Base-by-base conservation (phyloP, 1,140 invertebrate genomes). In the Dysdera silvatica region DNA sequence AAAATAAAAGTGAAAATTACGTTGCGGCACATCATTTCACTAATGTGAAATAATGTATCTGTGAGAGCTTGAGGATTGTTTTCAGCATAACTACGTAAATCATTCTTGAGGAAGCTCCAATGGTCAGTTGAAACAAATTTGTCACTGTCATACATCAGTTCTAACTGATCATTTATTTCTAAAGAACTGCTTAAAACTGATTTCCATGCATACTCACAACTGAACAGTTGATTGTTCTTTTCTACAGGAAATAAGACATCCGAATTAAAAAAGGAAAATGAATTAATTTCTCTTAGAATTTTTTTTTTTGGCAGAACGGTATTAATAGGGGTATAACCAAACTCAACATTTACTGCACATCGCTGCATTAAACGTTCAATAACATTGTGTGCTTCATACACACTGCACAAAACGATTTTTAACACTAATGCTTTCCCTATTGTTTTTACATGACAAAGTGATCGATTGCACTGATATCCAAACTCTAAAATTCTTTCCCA, bases 131-230 rank as follows among this genome's bases (percentile, higher is more conserved):
- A 5, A 1, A 18, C 43, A 7, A 20, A 14, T 2, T 23, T 26
- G 8, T 49, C 47, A 24, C 23, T 32, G 10, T n/a, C 31, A 49
- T 47, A 37, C 24, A 48, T 63, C 7, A 56, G n/a, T n/a, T 37
- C 40, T 3, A 63, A 49, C 18, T 63, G 61, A 32, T 63, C 52
- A n/a, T 31, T 12, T 8, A 63, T 20, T 49, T 63, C 61, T 6
- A 28, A 29, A 18, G 61, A 63, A 8, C 28, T 3, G 5, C 31
- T n/a, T 20, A 32, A 24, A 4, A 63, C 2, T n/a, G 56, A 52
- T 40, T 63, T 12, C 61, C 61, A 63, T 23, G 61, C 61, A 55
- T 31, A 63, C 31, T 63, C 52, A 24, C 61, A 56, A 14, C n/a
- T 20, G 32, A 63, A 63, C 35, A n/a, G n/a, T n/a, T n/a, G n/a